Evolutionary conservation across 2,113 vertebrate species (phyloP).

Genomic region (Grammomys surdaster): DNA sequence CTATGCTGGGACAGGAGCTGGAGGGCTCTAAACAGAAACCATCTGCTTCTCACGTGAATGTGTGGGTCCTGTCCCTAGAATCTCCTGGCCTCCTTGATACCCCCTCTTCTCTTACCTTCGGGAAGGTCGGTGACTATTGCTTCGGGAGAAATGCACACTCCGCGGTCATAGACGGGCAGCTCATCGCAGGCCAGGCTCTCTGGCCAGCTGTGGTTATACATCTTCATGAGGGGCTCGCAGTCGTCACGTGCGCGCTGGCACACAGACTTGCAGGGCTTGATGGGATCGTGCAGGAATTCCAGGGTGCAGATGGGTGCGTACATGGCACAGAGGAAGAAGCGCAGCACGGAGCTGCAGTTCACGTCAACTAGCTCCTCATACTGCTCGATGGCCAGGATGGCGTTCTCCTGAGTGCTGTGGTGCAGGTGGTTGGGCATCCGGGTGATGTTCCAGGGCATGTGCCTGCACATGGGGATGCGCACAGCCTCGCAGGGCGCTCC

Average conservation of each 20-base stretch:
- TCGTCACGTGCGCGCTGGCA: conserved; percentile 89
- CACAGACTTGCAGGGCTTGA: conserved; percentile 89
- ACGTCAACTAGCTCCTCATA: conserved; percentile 89
- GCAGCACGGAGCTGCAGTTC: conserved; percentile 88
- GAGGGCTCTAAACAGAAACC: not conserved
- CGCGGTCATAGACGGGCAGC: conserved; percentile 90
- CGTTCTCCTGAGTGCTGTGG: conserved; percentile 92
- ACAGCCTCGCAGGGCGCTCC: conserved; percentile 90
- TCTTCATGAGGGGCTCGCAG: conserved; percentile 90
- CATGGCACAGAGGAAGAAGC: conserved; percentile 92
- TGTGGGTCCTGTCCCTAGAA: not conserved
- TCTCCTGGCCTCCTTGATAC: not conserved
- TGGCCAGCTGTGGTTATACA: conserved; percentile 91
- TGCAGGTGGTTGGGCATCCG: conserved; percentile 92
- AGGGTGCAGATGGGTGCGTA: conserved; percentile 90
- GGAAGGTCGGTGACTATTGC: conserved; percentile 91
- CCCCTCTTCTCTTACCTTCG: conserved; percentile 84
- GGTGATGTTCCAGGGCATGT: conserved; percentile 92
- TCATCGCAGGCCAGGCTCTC: conserved; percentile 89
- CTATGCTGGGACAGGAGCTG: not conserved
- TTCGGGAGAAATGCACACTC: conserved; percentile 91
- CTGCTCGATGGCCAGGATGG: conserved; percentile 90
- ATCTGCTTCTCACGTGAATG: rapidly evolving
- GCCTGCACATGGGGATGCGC: conserved; percentile 90
- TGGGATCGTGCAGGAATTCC: conserved; percentile 91